phyloP scores from a whole-genome alignment of 2,888 invertebrate species.

The Hirudinaria manillensis region DNA sequence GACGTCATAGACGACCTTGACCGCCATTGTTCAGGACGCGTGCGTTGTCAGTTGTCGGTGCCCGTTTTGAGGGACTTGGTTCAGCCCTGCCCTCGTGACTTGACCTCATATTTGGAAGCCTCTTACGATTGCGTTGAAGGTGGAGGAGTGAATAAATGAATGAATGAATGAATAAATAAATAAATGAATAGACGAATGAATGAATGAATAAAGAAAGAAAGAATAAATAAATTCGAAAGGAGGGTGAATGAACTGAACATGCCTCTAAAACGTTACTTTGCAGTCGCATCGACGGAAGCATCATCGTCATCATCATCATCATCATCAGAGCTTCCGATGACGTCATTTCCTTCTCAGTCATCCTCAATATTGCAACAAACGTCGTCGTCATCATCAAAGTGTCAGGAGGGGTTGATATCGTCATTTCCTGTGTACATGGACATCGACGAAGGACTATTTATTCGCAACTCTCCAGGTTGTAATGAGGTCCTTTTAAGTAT shows the following conservation, averaged over 20 bases:
- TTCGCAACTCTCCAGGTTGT: too few relatives aligned
- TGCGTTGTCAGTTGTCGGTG: conserved; percentile 21
- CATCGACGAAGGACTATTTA: neutral
- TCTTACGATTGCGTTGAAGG: conserved; percentile 33
- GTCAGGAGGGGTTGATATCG: neutral
- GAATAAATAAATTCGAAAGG: too few relatives aligned
- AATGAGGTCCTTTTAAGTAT: too few relatives aligned
- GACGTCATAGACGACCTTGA: conserved; percentile 30
- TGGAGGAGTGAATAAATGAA: conserved; percentile 45
- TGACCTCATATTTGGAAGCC: conserved; percentile 35
- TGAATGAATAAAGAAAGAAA: too few relatives aligned
- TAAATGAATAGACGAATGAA: neutral
- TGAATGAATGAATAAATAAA: neutral
- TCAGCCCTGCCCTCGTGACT: conserved; percentile 36
- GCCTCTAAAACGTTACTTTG: too few relatives aligned
- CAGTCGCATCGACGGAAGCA: neutral
- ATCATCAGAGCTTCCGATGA: neutral
- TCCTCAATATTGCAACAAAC: neutral
- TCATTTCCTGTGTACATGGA: conserved; percentile 7
- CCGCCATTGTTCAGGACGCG: conserved; percentile 23
- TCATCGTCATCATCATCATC: conserved; percentile 9
- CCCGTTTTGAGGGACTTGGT: conserved; percentile 27
- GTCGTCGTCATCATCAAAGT: conserved; percentile 9
- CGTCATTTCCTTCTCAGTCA: neutral
- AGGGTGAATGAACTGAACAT: too few relatives aligned